phyloP scores from a whole-genome alignment of 2,113 vertebrate genomes.

The Hipposideros armiger region DNA sequence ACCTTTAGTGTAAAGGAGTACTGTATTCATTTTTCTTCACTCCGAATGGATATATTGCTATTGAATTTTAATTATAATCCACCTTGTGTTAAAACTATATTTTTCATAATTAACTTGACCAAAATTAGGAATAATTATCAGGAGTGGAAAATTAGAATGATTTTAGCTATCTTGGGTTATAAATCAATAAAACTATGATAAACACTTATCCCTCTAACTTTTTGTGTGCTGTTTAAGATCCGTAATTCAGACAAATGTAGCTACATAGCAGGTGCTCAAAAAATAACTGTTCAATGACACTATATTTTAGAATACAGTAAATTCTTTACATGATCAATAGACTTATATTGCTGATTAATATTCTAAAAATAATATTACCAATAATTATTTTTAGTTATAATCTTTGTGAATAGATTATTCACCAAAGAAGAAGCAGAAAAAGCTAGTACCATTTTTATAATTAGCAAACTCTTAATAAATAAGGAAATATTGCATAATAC shows the following conservation, averaged over 20 bases:
- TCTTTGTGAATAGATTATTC: not conserved
- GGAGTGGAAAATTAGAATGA: not conserved
- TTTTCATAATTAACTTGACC: not conserved
- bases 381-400: not conserved
- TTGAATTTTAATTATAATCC: conserved; percentile 2
- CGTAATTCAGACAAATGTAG: not conserved
- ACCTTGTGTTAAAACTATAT: conserved; percentile 12
- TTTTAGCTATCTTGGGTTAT: not conserved
- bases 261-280: not conserved
- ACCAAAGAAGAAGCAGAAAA: not conserved
- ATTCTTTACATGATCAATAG: not conserved
- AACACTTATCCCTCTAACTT: not conserved
- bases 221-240: not conserved
- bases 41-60: not conserved
- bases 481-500: not conserved
- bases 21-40: not conserved
- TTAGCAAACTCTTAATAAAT: not conserved
- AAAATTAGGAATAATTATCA: conserved; percentile 4
- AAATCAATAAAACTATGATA: not conserved
- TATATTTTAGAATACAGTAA: conserved; percentile 5
- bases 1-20: not conserved
- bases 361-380: conserved; percentile 16
- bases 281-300: not conserved
- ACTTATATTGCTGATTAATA: not conserved
- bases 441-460: not conserved